Evolutionary conservation across 2,797 vertebrate genomes (phyloP), one percentile per base, ranked within the genome.

Genomic region (Clarias platycephalus): DNA sequence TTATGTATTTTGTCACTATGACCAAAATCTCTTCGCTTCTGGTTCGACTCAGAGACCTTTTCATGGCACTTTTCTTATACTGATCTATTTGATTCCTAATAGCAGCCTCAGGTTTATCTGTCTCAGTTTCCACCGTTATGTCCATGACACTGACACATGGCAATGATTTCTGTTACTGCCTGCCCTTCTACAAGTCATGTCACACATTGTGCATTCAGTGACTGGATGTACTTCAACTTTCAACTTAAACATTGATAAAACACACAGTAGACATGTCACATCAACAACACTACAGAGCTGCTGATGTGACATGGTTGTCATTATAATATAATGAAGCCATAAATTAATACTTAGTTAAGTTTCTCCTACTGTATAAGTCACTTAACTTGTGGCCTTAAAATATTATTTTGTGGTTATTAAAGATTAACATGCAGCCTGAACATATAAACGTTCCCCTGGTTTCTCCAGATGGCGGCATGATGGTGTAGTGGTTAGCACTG

Each of bases 81-180:
- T 78, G 58, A 62, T n/a, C 57, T 63, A 26, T 78, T 78, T 77
- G 24, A 20, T n/a, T 78, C 76, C 24, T 15, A 40, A 78, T 18
- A 15, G 28, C 28, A 75, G 20, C 18, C 4, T 55, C 28, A 75
- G 20, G 8, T 5, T 67, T n/a, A 22, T 22, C 5, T 67, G 22
- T 24, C 28, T 55, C 26, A 53, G 40, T 1, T 68, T 62, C 76
- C 20, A n/a, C 34, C 40, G 49, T 57, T 57, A 58, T 57, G 26
- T 4, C 53, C 20, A 34, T 12, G 37, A 57, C 53, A 76, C 53
- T n/a, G n/a, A n/a, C n/a, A n/a, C n/a, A n/a, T n/a, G n/a, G n/a
- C n/a, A n/a, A n/a, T n/a, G 34, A 76, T 57, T 57, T 10, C 16
- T 6, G 44, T 40, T 34, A 62, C 31, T 37, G 8, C 76, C 57